Base-by-base conservation (phyloP, 2,113 vertebrate species). In the Sphyrna mokarran region DNA sequence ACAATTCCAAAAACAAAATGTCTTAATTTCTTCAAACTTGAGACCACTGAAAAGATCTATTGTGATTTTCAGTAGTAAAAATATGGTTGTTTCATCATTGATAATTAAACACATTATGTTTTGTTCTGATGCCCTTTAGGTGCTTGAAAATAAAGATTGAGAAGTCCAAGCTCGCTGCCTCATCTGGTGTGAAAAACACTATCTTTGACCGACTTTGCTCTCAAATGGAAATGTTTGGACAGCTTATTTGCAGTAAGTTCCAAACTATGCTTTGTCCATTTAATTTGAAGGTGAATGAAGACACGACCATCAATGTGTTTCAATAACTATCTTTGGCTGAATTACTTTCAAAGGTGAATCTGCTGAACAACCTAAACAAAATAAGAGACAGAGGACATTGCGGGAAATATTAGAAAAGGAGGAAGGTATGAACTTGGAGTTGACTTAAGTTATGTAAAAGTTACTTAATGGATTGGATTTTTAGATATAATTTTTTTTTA, bases 61-160 rank as follows among this genome's bases (percentile, higher is more conserved):
- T 33, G 29, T 66, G 61, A 37, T 80, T 66, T 63, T 43, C 10
- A 95, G 37, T 72, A 14, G 22, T 95, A 26, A 1, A 22, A 26
- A 70, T 72, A 29, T 29, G 37, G 9, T 72, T 95, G 23, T 72
- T 23, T 89, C 22, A 40, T 40, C 80, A 66, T 14, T 93, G 33
- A 66, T 66, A 37, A 33, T 18, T 37, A 93, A 66, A 18, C 63
- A 37, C 40, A 43, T 48, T 48, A 9, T 48, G n/a, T 76, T 2
- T 61, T 95, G 18, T 40, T 40, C 16, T 95, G 61, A 0, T 95
- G 78, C 37, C 29, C 48, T 43, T 43, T 97, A 99, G 98, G 96
- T 97, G 97, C 96, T 97, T 99, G 97, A 98, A 98, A 97, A 95
- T 98, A 54, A 98, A 98, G 97, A 97, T 98, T 96, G 98, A 98